These are phyloP conservation scores for Agrochola macilenta DNA, from an alignment of 2,888 invertebrate genomes.

Conservation along the genomic window DNA sequence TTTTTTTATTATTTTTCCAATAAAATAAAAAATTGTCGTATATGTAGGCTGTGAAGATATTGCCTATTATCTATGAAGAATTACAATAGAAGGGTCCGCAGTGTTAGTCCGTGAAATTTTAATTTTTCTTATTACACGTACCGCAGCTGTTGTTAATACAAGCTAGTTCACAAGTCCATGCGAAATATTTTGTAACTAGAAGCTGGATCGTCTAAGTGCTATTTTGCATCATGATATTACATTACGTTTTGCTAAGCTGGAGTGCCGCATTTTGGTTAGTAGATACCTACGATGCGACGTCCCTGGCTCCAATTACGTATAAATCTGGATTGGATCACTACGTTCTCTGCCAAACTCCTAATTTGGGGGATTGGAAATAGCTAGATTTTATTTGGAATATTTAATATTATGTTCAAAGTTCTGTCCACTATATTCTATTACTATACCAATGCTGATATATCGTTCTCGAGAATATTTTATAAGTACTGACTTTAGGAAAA, in stretches of 20 bases:
- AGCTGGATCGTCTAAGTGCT: conserved; percentile 19
- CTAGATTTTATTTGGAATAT: conserved; percentile 12
- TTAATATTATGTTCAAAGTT: neutral
- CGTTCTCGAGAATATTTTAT: neutral
- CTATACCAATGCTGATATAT: neutral
- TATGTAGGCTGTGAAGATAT: too few species aligned
- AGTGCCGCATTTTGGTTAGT: conserved; percentile 38
- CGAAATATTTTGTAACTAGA: conserved; percentile 35
- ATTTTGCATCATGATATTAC: conserved; percentile 44
- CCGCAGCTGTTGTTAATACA: conserved; percentile 3
- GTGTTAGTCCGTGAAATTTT: too few species aligned
- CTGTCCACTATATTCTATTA: neutral
- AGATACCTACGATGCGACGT: conserved; percentile 4
- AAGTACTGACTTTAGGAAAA: neutral
- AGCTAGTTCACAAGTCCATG: conserved; percentile 9
- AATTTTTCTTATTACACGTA: too few species aligned
- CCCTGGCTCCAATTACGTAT: conserved; percentile 41
- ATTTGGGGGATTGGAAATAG: conserved; percentile 31
- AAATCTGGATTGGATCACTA: conserved; percentile 38
- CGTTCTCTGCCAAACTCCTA: conserved; percentile 17
- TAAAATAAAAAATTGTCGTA: too few species aligned
- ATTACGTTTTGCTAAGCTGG: conserved; percentile 31
- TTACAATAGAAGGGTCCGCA: too few species aligned
- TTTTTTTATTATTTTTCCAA: too few species aligned
- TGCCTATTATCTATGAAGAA: too few species aligned